Base-by-base conservation (phyloP, 2,797 vertebrate species). In the Furcifer pardalis region DNA sequence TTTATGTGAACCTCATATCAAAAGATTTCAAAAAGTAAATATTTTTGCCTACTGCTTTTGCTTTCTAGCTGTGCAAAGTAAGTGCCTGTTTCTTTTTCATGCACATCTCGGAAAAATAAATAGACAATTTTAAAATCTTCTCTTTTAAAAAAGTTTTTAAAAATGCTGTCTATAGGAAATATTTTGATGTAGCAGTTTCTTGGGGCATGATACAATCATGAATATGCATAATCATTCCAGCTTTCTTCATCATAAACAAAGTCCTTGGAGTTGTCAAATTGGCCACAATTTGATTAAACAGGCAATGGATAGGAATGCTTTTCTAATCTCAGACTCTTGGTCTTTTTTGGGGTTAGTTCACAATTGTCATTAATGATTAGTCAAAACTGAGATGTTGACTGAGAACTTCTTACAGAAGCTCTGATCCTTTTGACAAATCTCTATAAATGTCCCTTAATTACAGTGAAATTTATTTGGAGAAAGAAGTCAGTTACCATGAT, bases 41-140 rank as follows among this genome's bases (percentile, higher is more conserved):
- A 77, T 87, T 85, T 90, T 86, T 83, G 81, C 83, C 56, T 68
- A 83, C 35, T 87, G 60, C 35, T 74, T 86, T 90, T 84, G 0
- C 15, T 87, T 1, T 80, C 30, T 72, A 7, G 2, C 2, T 76
- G 52, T 21, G 21, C 69, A 37, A 76, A 49, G 56, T 37, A 35
- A 77, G 40, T 44, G 15, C 13, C 30, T 8, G 1, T 78, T 44
- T n/a, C 17, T 6, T 7, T 68, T 42, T 37, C 60, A 32, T 40
- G 21, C 30, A 32, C 30, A 68, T 12, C 65, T 75, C 19, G 60
- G 49, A 62, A 85, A 42, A 23, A 56, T 7, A 56, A 81, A 23
- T 15, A 2, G 0, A n/a, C n/a, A n/a, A n/a, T n/a, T n/a, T n/a
- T n/a, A n/a, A n/a, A n/a, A n/a, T n/a, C n/a, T n/a, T n/a, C n/a